Percentiles rank a stretch among this genome's conserved stretches.
Conservation (phyloP, 2,888 invertebrate genomes). For the Nipponacmea schrenckii region DNA sequence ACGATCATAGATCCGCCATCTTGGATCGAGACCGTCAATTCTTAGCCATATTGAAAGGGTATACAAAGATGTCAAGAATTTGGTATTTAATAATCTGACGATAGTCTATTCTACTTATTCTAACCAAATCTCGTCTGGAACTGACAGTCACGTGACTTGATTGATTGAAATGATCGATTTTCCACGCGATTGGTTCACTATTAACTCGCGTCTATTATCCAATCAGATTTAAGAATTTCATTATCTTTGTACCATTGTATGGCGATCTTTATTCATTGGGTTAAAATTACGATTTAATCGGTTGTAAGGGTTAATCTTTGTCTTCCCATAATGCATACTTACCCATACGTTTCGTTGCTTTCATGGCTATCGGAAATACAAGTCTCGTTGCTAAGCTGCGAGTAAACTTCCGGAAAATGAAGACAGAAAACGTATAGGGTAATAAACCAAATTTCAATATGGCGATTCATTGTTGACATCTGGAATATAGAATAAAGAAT, state of each 20-base stretch:
- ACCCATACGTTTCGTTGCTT: slow-evolving; percentile 1
- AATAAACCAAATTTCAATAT: neutral
- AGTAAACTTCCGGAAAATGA: neutral
- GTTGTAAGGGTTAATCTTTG: neutral
- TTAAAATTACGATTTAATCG: neutral
- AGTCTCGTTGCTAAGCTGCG: neutral
- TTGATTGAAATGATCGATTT: neutral
- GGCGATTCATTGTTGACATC: neutral
- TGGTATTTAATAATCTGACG: neutral
- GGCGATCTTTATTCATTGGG: neutral
- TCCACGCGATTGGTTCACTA: neutral
- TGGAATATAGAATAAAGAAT: no score
- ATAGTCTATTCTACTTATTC: no score
- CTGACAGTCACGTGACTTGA: no score
- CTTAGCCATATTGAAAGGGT: neutral
- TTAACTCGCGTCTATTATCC: neutral
- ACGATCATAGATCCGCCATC: no score
- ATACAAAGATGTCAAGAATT: neutral
- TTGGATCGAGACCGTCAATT: no score
- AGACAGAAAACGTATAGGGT: neutral
- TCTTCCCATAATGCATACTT: neutral
- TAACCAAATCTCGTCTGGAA: no score
- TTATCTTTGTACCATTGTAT: neutral
- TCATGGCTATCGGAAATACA: neutral
- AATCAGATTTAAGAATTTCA: neutral